Base-by-base conservation (phyloP, 2,113 vertebrate genomes). In the Atrichornis clamosus region DNA sequence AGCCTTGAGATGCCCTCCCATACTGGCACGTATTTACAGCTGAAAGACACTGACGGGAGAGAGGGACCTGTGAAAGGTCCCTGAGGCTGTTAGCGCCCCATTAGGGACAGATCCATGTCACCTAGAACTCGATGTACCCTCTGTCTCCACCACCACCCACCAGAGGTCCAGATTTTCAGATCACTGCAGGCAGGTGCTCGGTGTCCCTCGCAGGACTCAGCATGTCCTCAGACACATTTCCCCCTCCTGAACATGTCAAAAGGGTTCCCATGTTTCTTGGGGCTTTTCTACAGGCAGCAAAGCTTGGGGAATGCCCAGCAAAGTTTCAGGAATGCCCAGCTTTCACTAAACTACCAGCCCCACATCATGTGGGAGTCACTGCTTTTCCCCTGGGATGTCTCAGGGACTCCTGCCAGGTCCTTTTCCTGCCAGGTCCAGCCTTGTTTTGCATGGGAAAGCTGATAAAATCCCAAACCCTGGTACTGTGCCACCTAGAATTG, bases 401-500 rank as follows among this genome's bases (percentile, higher is more conserved):
- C 32, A 30, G 58, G 4, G 4, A 22, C 1, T 58, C 26, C 79
- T 52, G 30, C 52, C 47, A 63, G 63, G 20, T 42, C n/a, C 28
- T 75, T 73, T 67, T 83, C 72, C 68, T 62, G 58, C 56, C 67
- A 37, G 44, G 15, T 39, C 60, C 33, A 69, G 53, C 59, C 56
- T 13, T 46, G 24, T 49, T 92, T n/a, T 2, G 3, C 23, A 24
- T 37, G 50, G 83, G 39, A 92, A 67, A 87, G 49, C 74, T 47
- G 75, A 64, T 39, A 50, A 74, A 64, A 69, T 24, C 84, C 46
- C 60, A 47, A 6, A 7, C 7, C 15, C 0, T 0, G 16, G 35
- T 16, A 7, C 39, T 3, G 8, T 1, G 0, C 21, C 1, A 2
- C 63, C 0, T 1, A n/a, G 46, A 52, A 52, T 1, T 13, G 42